Percentiles rank a stretch among this genome's conserved stretches.
phyloP scores from a whole-genome alignment of 2,113 vertebrate genomes.

The Aplodontia rufa region DNA sequence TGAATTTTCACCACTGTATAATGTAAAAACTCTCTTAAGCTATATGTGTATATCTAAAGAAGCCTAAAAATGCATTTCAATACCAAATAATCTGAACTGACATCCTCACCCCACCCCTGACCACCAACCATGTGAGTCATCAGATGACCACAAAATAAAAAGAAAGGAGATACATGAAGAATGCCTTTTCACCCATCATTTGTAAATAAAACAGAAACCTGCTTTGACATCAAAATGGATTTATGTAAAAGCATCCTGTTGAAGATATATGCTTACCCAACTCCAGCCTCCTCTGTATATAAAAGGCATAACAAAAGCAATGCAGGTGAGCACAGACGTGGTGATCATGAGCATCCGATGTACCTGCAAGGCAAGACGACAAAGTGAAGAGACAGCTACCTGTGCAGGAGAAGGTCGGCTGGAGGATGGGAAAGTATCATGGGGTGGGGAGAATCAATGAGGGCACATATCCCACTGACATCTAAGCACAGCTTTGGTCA shows the following conservation, averaged over 20 bases:
- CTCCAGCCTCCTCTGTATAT: constrained; percentile 92
- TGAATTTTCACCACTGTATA: not conserved
- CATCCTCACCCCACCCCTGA: not conserved
- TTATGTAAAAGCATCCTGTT: not conserved
- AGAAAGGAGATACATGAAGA: not conserved
- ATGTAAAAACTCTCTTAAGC: not conserved
- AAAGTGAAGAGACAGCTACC: not conserved
- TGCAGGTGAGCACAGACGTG: constrained; percentile 85
- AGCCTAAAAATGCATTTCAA: not conserved
- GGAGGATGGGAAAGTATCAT: fast-evolving
- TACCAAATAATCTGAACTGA: not conserved
- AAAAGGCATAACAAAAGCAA: constrained; percentile 90
- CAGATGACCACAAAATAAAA: not conserved
- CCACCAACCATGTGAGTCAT: not conserved
- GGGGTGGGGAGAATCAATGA: not conserved
- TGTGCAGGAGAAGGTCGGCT: fast-evolving
- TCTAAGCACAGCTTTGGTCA: not conserved
- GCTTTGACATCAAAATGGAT: not conserved
- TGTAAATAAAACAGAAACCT: not conserved
- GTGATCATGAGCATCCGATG: constrained; percentile 88
- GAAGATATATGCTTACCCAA: constrained; percentile 80
- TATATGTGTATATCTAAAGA: not conserved
- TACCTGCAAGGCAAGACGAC: constrained; percentile 80
- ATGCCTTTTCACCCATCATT: not conserved
- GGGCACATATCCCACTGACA: not conserved